phyloP scores from a whole-genome alignment of 2,113 vertebrate species.

The Engystomops pustulosus region DNA sequence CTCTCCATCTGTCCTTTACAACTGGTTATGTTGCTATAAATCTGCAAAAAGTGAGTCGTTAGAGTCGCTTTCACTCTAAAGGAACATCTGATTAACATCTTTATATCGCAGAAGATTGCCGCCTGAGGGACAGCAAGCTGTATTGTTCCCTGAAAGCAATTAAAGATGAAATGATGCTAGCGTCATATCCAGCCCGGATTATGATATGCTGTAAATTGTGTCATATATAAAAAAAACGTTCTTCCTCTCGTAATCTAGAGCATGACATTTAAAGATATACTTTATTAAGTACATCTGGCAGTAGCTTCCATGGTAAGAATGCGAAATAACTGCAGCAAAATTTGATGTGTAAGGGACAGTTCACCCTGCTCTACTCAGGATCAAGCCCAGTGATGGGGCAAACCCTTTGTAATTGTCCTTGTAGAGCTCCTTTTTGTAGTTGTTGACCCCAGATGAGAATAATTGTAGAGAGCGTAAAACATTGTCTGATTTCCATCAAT shows the following conservation, averaged over 20 bases:
- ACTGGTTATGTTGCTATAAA: slow-evolving; percentile 31
- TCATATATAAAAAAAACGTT: slow-evolving; percentile 6
- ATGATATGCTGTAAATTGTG: slow-evolving; percentile 45
- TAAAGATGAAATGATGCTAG: slow-evolving; percentile 44
- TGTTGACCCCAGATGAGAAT: too few relatives aligned
- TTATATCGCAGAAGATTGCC: slow-evolving; percentile 31
- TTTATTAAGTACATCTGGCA: not conserved
- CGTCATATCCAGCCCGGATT: slow-evolving; percentile 18
- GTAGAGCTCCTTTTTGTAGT: not conserved
- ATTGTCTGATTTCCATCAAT: too few relatives aligned
- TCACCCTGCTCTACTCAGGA: not conserved
- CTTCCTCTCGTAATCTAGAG: not conserved
- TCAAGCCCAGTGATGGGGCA: not conserved
- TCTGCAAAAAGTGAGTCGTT: slow-evolving; percentile 30
- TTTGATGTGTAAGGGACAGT: not conserved
- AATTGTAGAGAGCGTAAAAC: too few relatives aligned
- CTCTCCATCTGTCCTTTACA: slow-evolving; percentile 39
- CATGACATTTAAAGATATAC: slow-evolving; percentile 36
- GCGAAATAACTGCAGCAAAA: not conserved
- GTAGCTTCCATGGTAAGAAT: not conserved
- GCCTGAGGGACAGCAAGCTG: slow-evolving; percentile 40
- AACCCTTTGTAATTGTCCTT: not conserved
- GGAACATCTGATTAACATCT: slow-evolving; percentile 51
- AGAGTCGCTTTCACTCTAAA: slow-evolving; percentile 28
- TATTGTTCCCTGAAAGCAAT: slow-evolving; percentile 50